Base-by-base conservation (phyloP, 2,113 vertebrate genomes). In the Kryptolebias marmoratus region DNA sequence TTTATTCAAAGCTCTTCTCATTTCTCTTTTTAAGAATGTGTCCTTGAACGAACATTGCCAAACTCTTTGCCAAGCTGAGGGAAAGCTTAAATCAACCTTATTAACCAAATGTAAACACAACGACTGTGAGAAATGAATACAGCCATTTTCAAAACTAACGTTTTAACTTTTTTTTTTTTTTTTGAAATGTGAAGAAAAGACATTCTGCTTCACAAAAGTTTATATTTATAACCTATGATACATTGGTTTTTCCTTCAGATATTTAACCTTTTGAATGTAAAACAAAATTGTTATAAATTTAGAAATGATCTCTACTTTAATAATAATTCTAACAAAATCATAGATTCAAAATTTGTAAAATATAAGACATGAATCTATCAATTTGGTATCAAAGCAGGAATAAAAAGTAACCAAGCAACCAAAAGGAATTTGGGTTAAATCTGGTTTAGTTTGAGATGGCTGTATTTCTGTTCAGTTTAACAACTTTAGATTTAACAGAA, bases 1-100 rank as follows among this genome's bases (percentile, higher is more conserved):
- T 39, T 12, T 1, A 56, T 13, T 45, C 31, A 16, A 67, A 66
- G 27, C 42, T 71, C 3, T 56, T 48, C 27, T 66, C 5, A 45
- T 57, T 69, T 22, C 47, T 9, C 54, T 61, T 66, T 61, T 6
- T 15, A n/a, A 53, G n/a, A 77, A 60, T 60, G 11, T 58, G 22
- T 49, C 32, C 16, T 71, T 48, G 22, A 66, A 13, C 3, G 45
- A 60, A 45, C 67, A 2, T 73, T 44, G 77, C 90, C 86, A 88
- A 86, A 84, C 83, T 87, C 87, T 89, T 88, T 91, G 87, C 85
- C 78, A 62, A 73, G 75, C 56, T 65, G 58, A 44, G 64, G 18
- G 45, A 75, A 16, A 3, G 62, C 64, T 78, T 76, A 10, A 61
- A 62, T 69, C 42, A 65, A 73, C 16, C 11, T 7, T 8, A 74